Evolutionary conservation across 1,140 invertebrate species (phyloP).

Genomic region (Bombus balteatus): DNA sequence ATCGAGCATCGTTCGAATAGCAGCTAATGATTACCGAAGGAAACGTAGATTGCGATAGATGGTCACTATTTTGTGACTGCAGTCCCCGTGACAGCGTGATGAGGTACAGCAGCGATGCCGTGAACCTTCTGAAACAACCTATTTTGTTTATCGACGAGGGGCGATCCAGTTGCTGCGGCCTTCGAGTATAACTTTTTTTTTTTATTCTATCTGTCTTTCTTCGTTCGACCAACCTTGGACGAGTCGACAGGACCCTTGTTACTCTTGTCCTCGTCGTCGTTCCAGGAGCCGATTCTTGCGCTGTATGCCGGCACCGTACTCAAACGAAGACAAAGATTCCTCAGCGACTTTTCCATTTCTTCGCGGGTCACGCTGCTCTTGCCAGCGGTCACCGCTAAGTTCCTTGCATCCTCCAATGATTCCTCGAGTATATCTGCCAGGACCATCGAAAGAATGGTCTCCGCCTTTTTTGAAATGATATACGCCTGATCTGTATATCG

Average conservation of each 20-base stretch:
- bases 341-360: constrained; percentile 65
- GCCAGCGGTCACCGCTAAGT: constrained; percentile 55
- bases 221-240: constrained; percentile 39
- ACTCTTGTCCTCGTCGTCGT: background rate
- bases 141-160: constrained; percentile 43
- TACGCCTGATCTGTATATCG: constrained; percentile 39
- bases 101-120: background rate
- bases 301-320: constrained; percentile 32
- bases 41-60: constrained; percentile 45
- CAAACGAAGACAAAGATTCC: constrained; percentile 63
- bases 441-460: constrained; percentile 55
- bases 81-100: constrained; percentile 23
- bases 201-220: background rate
- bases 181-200: background rate
- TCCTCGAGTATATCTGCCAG: constrained; percentile 62
- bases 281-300: background rate
- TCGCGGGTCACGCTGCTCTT: constrained; percentile 56
- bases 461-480: constrained; percentile 49
- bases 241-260: background rate
- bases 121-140: constrained; percentile 39
- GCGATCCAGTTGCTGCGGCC: background rate
- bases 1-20: background rate
- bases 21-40: background rate
- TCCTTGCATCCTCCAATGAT: constrained; percentile 58
- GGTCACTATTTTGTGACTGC: constrained; percentile 23